These are phyloP conservation scores for Pollenia angustigena DNA, from an alignment of 2,888 invertebrate genomes.

Conservation along the genomic window DNA sequence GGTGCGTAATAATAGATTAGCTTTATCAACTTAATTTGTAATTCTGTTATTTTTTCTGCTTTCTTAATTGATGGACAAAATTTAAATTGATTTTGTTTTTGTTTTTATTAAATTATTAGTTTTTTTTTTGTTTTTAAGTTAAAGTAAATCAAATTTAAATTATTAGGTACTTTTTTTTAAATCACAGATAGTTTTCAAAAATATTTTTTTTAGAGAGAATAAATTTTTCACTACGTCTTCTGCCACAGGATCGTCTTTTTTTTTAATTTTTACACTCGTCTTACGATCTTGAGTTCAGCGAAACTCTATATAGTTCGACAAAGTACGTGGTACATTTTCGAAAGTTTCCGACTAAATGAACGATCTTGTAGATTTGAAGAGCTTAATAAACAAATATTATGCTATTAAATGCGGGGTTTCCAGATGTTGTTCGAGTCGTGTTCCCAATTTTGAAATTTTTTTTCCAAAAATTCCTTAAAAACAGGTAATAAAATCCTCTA, in stretches of 20 bases:
- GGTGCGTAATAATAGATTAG: slow-evolving; percentile 34
- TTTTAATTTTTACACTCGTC: slow-evolving; percentile 21
- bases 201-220: background rate
- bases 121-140: slow-evolving; percentile 11
- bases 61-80: background rate
- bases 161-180: slow-evolving; percentile 68
- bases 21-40: slow-evolving; percentile 34
- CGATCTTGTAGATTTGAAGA: slow-evolving; percentile 23
- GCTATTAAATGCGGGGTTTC: background rate
- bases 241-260: slow-evolving; percentile 62
- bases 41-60: slow-evolving; percentile 17
- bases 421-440: too few species aligned
- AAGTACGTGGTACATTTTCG: slow-evolving; percentile 80
- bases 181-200: slow-evolving; percentile 73
- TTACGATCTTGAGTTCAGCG: slow-evolving; percentile 73
- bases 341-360: slow-evolving; percentile 76
- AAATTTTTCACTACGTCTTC: slow-evolving; percentile 16
- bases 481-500: too few species aligned
- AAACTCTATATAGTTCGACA: slow-evolving; percentile 72
- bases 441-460: too few species aligned
- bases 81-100: background rate
- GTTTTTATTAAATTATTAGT: background rate
- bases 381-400: slow-evolving; percentile 62
- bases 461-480: too few species aligned
- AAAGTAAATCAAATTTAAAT: slow-evolving; percentile 8